A percentile compares a stretch with the other conserved stretches of the same genome.
Conservation (phyloP, 2,888 invertebrate genomes). For the Euplexia lucipara region DNA sequence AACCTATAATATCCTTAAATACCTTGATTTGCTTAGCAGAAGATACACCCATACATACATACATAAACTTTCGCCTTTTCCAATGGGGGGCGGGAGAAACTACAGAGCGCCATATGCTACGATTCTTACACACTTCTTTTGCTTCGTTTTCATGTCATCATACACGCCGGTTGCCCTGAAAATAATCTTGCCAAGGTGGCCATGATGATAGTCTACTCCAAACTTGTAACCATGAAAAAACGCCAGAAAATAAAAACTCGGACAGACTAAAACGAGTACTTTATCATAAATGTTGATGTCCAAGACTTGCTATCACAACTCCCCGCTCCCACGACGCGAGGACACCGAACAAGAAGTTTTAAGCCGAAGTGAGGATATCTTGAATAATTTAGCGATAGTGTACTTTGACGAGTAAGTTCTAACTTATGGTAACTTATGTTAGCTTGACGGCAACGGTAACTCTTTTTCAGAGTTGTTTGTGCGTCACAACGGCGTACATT, state of each 20-base stretch:
- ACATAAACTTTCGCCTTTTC: too few species aligned
- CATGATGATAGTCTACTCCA: background rate
- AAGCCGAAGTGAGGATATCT: slow-evolving; percentile 68
- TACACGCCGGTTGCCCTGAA: too few species aligned
- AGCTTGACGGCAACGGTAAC: slow-evolving; percentile 18
- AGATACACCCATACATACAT: too few species aligned
- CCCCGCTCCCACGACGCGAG: slow-evolving; percentile 34
- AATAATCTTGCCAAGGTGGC: too few species aligned
- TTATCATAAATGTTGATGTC: slow-evolving; percentile 48
- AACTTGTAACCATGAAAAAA: slow-evolving; percentile 23
- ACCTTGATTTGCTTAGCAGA: too few species aligned
- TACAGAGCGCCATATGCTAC: too few species aligned
- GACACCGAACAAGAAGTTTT: slow-evolving; percentile 64
- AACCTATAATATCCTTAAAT: too few species aligned
- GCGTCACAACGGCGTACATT: slow-evolving; percentile 1
- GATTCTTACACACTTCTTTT: too few species aligned
- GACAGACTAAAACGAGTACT: slow-evolving; percentile 30
- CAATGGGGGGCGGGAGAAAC: too few species aligned
- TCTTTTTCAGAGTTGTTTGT: slow-evolving; percentile 26
- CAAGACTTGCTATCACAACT: slow-evolving; percentile 22
- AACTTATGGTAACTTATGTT: slow-evolving; percentile 54
- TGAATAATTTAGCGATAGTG: slow-evolving; percentile 72
- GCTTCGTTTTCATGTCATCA: too few species aligned
- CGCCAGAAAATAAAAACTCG: slow-evolving; percentile 12
- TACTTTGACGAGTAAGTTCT: slow-evolving; percentile 57